A percentile compares a stretch with the other conserved stretches of the same genome.
Evolutionary conservation across 2,797 vertebrate species (phyloP).

Genomic region (Sebastes aleutianus): DNA sequence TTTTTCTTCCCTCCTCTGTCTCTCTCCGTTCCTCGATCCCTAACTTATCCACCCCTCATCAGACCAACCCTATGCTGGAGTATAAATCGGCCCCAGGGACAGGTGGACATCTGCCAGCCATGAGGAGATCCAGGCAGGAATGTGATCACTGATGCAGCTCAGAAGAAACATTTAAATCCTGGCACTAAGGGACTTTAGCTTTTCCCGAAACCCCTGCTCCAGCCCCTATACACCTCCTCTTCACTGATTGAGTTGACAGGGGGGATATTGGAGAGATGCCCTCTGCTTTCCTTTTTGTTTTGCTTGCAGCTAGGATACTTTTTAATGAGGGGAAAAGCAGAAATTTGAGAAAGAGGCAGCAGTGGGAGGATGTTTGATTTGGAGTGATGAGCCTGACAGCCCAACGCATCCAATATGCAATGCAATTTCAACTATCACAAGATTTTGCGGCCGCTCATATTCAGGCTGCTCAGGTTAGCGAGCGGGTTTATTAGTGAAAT

Average conservation of each 20-base stretch:
- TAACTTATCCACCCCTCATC: slow-evolving; percentile 40
- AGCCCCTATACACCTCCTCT: slow-evolving; percentile 5
- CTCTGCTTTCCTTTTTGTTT: not conserved
- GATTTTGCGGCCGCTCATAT: not conserved
- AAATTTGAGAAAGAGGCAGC: slow-evolving; percentile 22
- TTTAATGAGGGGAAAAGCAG: slow-evolving; percentile 21
- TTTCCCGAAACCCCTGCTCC: not conserved
- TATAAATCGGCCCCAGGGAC: slow-evolving; percentile 72
- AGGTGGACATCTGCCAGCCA: slow-evolving; percentile 75
- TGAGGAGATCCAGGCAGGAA: slow-evolving; percentile 67
- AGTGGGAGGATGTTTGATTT: slow-evolving; percentile 47
- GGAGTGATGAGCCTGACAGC: slow-evolving; percentile 30
- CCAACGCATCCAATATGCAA: slow-evolving; percentile 5
- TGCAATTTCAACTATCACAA: slow-evolving; percentile 6
- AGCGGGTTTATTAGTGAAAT: slow-evolving; percentile 52
- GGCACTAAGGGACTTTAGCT: slow-evolving; percentile 16
- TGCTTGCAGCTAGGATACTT: slow-evolving; percentile 33
- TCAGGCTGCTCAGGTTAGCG: slow-evolving; percentile 16
- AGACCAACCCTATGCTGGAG: slow-evolving; percentile 17
- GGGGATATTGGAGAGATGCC: slow-evolving; percentile 24
- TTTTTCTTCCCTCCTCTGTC: not conserved
- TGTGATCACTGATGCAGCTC: slow-evolving; percentile 52
- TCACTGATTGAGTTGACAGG: slow-evolving; percentile 25
- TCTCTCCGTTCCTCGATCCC: not conserved
- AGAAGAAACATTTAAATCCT: slow-evolving; percentile 45